phyloP scores from a whole-genome alignment of 1,140 invertebrate species.

The Lucilia sericata region DNA sequence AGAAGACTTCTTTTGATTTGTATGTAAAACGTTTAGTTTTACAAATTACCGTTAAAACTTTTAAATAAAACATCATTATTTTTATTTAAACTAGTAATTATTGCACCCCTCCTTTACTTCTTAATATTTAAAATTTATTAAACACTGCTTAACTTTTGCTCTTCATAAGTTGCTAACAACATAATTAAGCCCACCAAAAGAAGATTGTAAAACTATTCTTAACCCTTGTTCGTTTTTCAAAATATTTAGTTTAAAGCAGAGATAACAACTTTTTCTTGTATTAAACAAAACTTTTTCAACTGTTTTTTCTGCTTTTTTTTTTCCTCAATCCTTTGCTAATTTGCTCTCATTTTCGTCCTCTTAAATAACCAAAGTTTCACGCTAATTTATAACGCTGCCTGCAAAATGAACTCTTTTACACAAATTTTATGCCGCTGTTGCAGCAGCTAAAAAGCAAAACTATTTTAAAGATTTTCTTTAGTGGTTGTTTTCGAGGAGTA shows the following conservation, averaged over 20 bases:
- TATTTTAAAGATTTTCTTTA: neutral
- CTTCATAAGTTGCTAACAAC: neutral
- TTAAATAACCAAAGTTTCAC: neutral
- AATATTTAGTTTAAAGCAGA: neutral
- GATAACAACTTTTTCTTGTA: constrained; percentile 2
- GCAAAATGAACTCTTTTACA: neutral
- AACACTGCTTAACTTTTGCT: neutral
- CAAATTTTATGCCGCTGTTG: neutral
- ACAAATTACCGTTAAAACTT: neutral
- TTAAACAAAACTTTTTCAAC: neutral
- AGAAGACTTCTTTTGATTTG: neutral
- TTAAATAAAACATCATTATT: no score
- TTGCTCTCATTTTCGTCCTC: neutral
- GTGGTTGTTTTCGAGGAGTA: neutral
- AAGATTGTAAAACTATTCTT: neutral
- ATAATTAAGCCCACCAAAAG: no score
- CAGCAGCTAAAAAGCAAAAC: neutral
- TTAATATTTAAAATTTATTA: no score
- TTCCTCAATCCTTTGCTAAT: neutral
- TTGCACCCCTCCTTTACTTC: no score
- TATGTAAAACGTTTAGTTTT: neutral
- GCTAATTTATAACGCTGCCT: constrained; percentile 1
- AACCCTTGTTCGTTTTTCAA: neutral
- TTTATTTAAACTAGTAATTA: no score
- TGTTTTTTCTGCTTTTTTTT: neutral